Evolutionary conservation across 1,140 invertebrate genomes (phyloP), one percentile per base, ranked within the genome.

Genomic region (Drosophila tristis): DNA sequence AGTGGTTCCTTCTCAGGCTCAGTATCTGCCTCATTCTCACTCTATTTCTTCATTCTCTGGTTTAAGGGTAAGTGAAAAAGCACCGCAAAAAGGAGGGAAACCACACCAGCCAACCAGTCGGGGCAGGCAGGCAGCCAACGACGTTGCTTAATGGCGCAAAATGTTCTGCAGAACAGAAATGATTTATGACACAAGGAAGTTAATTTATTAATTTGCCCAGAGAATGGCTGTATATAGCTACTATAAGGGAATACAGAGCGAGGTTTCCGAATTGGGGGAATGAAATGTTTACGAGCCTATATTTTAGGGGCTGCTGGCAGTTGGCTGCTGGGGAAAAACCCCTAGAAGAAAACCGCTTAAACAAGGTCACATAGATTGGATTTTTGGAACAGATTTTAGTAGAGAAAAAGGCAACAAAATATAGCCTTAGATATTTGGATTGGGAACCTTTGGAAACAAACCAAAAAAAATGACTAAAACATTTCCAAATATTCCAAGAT

Each of bases 171-270:
- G 64, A 72, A 58, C 61, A 48, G n/a, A 89, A 90, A 90, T 90
- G 87, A 90, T 90, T 90, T 90, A 90, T 89, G 87, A 61, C 59
- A 70, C 79, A 77, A 87, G 87, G 79, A 90, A 90, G 87, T 90
- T 90, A 90, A 90, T 90, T 90, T 90, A 90, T 90, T 90, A 90
- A 90, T 90, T 90, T 90, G 26, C 73, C 53, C 49, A 50, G 29
- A 63, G 31, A 55, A 50, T 47, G 39, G 16, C 31, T 13, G 39
- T 20, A 39, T 11, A 39, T 39, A 13, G 4, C 3, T 4, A 4
- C 23, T 67, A 49, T 58, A 35, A 35, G 68, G 59, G 44, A 50
- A 45, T 11, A 71, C 42, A 67, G 43, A 29, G 29, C 51, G 57
- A 15, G 31, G 6, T 29, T 29, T 7, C 11, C 9, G 35, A 8